These are phyloP conservation scores for Acanthosepion lycidas DNA, from an alignment of 2,888 invertebrate genomes.

Conservation along the genomic window DNA sequence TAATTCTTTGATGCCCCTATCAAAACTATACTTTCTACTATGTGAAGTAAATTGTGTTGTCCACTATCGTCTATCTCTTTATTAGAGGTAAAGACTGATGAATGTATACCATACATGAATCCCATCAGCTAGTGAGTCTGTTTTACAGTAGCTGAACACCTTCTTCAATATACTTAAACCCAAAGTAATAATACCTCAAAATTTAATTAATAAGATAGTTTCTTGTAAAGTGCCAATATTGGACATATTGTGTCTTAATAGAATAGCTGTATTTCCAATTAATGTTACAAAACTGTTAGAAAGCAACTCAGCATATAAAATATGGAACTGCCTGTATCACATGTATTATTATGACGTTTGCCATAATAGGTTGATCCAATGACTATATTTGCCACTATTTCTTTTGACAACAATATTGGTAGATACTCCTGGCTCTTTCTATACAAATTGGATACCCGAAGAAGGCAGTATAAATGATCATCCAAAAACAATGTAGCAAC, in stretches of 20 bases:
- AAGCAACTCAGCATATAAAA: not conserved
- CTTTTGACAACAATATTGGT: not conserved
- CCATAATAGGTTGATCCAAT: not conserved
- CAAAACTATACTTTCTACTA: not conserved
- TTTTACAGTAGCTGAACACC: too few relatives aligned
- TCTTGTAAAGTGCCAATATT: not conserved
- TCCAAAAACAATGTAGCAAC: too few relatives aligned
- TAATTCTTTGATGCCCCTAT: not conserved
- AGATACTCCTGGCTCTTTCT: too few relatives aligned
- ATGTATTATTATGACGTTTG: not conserved
- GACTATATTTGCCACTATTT: not conserved
- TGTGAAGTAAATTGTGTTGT: not conserved
- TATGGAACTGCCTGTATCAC: not conserved
- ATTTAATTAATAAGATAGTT: not conserved
- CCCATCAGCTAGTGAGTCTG: too few relatives aligned
- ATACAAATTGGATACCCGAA: too few relatives aligned
- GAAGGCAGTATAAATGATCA: too few relatives aligned
- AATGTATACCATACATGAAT: too few relatives aligned
- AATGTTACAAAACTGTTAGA: not conserved
- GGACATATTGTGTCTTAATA: not conserved
- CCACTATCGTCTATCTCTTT: not conserved
- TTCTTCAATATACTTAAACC: too few relatives aligned
- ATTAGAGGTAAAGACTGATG: too few relatives aligned
- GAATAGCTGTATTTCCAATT: not conserved
- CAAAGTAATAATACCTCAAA: too few relatives aligned